Base-by-base conservation (phyloP, 2,888 invertebrate genomes). In the Adela reaumurella region DNA sequence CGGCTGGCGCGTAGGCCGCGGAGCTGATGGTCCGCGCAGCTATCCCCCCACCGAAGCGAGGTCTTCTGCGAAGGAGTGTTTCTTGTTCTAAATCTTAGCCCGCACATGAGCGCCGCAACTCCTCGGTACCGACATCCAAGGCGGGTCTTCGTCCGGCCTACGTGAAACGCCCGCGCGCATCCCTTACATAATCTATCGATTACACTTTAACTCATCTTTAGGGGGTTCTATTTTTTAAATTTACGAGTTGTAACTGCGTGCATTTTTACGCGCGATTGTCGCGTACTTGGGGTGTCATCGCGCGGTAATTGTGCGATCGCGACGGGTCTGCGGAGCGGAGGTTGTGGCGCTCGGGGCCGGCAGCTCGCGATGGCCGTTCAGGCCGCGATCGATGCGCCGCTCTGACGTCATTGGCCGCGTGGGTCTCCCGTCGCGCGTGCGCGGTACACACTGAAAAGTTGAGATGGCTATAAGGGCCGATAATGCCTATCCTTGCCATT, bases 51-150 rank as follows among this genome's bases (percentile, higher is more conserved):
- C 81, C 94, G 89, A 68, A 94, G 88, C 79, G 93, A 93, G 81
- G 94, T 94, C 86, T 93, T 94, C 84, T 94, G 94, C 82, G 93
- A 94, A 85, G 94, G 94, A 85, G 92, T 93, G 83, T 94, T 94
- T 81, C 93, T 90, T 78, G 94, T 94, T 83, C 89, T 93, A 88
- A 93, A 93, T 82, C 89, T 91, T 89, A 92, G 87, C 85, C 92
- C 92, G 85, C 90, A 92, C 94, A 94, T 94, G 90, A 88, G 88
- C 88, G 81, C 81, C 74, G 73, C 68, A 67, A 61, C 57, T 62
- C 63, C 58, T 58, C 52, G 54, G 61, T 59, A 53, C 60, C 57
- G 67, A 65, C 76, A 74, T 72, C 49, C 50, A 54, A 46, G 45
- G 42, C 51, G 59, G 58, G 58, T 55, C 60, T 50, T 20, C 52